Evolutionary conservation across 2,888 invertebrate genomes (phyloP).

Genomic region (Selenia dentaria): DNA sequence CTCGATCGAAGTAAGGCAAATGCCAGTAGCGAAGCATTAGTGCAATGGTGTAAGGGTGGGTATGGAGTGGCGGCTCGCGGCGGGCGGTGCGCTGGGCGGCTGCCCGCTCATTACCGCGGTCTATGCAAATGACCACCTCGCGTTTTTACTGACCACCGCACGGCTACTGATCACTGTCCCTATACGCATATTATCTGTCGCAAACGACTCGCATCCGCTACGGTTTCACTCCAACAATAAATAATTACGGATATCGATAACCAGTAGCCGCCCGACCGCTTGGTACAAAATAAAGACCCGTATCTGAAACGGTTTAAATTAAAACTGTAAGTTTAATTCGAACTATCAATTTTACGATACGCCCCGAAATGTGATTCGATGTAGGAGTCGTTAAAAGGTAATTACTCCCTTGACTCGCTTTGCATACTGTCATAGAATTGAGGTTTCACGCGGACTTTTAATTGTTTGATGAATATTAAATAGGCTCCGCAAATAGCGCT

Average conservation of each 20-base stretch:
- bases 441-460: slow-evolving; percentile 59
- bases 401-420: slow-evolving; percentile 52
- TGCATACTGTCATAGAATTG: slow-evolving; percentile 57
- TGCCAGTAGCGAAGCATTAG: slow-evolving; percentile 35
- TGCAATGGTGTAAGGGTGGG: slow-evolving; percentile 38
- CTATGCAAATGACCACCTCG: slow-evolving; percentile 79
- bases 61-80: slow-evolving; percentile 47
- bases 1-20: slow-evolving; percentile 43
- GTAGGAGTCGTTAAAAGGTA: slow-evolving; percentile 57
- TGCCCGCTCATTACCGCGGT: slow-evolving; percentile 68
- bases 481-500: slow-evolving; percentile 54
- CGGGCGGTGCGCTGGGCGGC: slow-evolving; percentile 41
- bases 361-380: slow-evolving; percentile 50
- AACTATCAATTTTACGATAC: slow-evolving; percentile 46
- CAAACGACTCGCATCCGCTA: slow-evolving; percentile 79
- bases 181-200: slow-evolving; percentile 74
- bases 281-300: slow-evolving; percentile 52
- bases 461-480: slow-evolving; percentile 69
- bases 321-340: slow-evolving; percentile 41
- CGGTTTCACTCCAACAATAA: slow-evolving; percentile 72
- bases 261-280: slow-evolving; percentile 54
- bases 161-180: slow-evolving; percentile 69
- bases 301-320: slow-evolving; percentile 40
- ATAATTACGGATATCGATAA: slow-evolving; percentile 78
- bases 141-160: slow-evolving; percentile 71